Evolutionary conservation across 2,888 invertebrate genomes (phyloP).

Genomic region (Trichopria drosophilae): DNA sequence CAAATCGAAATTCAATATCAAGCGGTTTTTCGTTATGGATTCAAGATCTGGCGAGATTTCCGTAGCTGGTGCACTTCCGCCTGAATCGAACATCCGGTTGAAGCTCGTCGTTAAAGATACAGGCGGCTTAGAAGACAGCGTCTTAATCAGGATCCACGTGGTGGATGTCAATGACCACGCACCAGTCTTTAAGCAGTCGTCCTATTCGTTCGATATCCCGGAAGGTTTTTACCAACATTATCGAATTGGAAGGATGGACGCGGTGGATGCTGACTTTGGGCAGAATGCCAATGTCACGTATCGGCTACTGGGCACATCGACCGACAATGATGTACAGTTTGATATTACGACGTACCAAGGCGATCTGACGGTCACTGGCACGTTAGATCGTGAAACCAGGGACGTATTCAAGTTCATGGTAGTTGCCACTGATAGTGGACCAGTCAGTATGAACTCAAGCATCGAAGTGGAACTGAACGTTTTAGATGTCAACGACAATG

Average conservation of each 20-base stretch:
- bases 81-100: conserved; percentile 75
- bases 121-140: conserved; percentile 72
- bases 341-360: conserved; percentile 67
- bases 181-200: conserved; percentile 79
- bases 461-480: conserved; percentile 82
- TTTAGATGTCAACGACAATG: conserved; percentile 81
- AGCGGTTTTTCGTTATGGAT: conserved; percentile 76
- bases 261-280: conserved; percentile 79
- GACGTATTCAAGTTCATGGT: conserved; percentile 74
- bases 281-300: conserved; percentile 79
- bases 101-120: conserved; percentile 77
- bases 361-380: conserved; percentile 72
- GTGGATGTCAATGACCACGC: conserved; percentile 83
- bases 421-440: conserved; percentile 74
- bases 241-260: conserved; percentile 75
- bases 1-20: conserved; percentile 58
- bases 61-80: conserved; percentile 71
- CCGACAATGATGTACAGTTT: conserved; percentile 61
- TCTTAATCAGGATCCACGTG: conserved; percentile 72
- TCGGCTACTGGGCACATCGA: conserved; percentile 59
- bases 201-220: conserved; percentile 80
- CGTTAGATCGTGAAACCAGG: conserved; percentile 74
- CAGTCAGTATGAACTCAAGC: conserved; percentile 67
- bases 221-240: conserved; percentile 76
- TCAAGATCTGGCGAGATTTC: conserved; percentile 75